Evolutionary conservation across 2,888 invertebrate species (phyloP).

Genomic region (Ornithoptera priamus): DNA sequence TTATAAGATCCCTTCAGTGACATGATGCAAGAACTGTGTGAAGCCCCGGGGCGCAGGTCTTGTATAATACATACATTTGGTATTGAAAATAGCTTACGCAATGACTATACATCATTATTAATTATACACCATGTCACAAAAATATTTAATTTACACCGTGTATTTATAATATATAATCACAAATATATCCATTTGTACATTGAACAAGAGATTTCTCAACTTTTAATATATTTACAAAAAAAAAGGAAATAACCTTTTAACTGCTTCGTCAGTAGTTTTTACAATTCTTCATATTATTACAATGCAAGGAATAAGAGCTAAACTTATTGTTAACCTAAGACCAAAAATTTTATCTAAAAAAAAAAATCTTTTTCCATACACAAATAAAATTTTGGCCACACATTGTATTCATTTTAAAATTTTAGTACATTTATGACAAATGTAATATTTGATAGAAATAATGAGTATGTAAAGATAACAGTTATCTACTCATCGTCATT

Average conservation of each 20-base stretch:
- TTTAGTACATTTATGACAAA: too few species aligned
- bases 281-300: slow-evolving; percentile 46
- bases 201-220: slow-evolving; percentile 57
- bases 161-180: slow-evolving; percentile 63
- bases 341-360: slow-evolving; percentile 4
- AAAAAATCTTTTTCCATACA: neutral
- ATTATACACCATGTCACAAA: slow-evolving; percentile 75
- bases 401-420: neutral
- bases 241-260: slow-evolving; percentile 59
- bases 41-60: slow-evolving; percentile 55
- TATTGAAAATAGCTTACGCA: slow-evolving; percentile 62
- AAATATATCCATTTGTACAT: slow-evolving; percentile 77
- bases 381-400: slow-evolving; percentile 4
- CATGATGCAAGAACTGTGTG: slow-evolving; percentile 71
- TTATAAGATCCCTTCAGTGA: slow-evolving; percentile 54
- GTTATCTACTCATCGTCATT: too few species aligned
- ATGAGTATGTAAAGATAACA: too few species aligned
- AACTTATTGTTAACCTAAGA: slow-evolving; percentile 45
- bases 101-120: slow-evolving; percentile 50
- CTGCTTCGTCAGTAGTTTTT: slow-evolving; percentile 59
- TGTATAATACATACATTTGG: slow-evolving; percentile 50
- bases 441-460: too few species aligned
- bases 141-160: slow-evolving; percentile 69
- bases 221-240: slow-evolving; percentile 72
- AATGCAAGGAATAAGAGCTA: slow-evolving; percentile 60